Base-by-base conservation (phyloP, 1,140 invertebrate species). In the Coelopa frigida region DNA sequence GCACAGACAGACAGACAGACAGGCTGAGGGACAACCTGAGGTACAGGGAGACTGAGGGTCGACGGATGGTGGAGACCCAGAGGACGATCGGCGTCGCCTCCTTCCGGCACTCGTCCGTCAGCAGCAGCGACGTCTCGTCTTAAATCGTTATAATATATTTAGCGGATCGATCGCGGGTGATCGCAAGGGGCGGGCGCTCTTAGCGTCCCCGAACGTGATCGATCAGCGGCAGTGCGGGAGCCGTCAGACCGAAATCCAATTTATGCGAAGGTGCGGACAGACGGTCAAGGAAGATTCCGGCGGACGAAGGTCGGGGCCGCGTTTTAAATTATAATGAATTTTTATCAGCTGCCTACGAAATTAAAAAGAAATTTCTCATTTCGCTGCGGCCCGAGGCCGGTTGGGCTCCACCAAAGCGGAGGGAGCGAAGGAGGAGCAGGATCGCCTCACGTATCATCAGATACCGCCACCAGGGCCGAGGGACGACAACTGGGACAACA, bases 351-450 rank as follows among this genome's bases (percentile, higher is more conserved):
- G 59, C 55, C 54, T 49, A 58, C 38, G 59, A 64, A 64, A 64
- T 64, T 64, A 64, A 64, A 64, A 64, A 64, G 58, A 64, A 64
- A 64, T 64, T 64, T 64, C 62, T 66, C 59, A 60, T 62, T 60
- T 65, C 44, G 12, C 18, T 35, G 15, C 17, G 12, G 11, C 14
- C n/a, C 22, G 14, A 15, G 6, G 10, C 20, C 20, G n/a, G n/a
- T n/a, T n/a, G n/a, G n/a, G n/a, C n/a, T n/a, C n/a, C n/a, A n/a
- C 58, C 56, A 56, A 61, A 57, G 58, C 61, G 50, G 48, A 48
- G 57, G 53, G 59, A 47, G 57, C 50, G 55, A 61, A 60, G 38
- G 57, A 57, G 59, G 59, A 8, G 27, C 14, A 8, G 14, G 14
- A 29, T 29, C 14, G 14, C 8, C 14, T 29, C 44, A 46, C 44